Evolutionary conservation across 1,140 invertebrate species (phyloP), one percentile per base, ranked within the genome.

Genomic region (Thaumetopoea pityocampa): DNA sequence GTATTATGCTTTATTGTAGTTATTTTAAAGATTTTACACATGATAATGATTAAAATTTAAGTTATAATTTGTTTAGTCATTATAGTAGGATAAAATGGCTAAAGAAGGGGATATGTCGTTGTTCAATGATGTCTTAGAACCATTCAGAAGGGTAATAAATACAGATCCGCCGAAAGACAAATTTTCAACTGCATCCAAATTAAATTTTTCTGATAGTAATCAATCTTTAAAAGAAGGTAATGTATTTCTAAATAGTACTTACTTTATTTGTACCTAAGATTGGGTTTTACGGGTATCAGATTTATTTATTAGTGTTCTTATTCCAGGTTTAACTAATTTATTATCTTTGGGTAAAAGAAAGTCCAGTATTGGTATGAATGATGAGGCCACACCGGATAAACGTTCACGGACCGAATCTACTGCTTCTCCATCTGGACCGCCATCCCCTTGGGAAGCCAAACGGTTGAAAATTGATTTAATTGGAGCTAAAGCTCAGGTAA

Each of bases 371-470:
- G 50, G 54, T 15, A 20, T 32, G 7, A 22, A 9, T 6, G 67
- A 72, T 6, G 9, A 19, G 4, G 40, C 32, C 17, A 80, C 74
- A 8, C 72, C 79, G 19, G 72, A 73, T 9, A 83, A 83, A 37
- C 55, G 70, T 12, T 7, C 42, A 3, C 59, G 72, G 3, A 61
- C 52, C 3, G 72, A 81, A 2, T 74, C 68, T 23, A 30, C 51
- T 3, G 65, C 45, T 7, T 42, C 48, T 10, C 19, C 54, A 0
- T 32, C 55, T 19, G 54, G 38, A 26, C 47, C 76, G 7, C 71
- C 85, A 3, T 90, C 89, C 1, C 89, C 90, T 1, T 88, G 89
- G 85, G 89, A 92, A 68, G 71, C 80, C 11, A 86, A 87, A 34
- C 68, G 86, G 12, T 52, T 91, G 32, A 88, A 89, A 59, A 85